These are phyloP conservation scores for Philaenus spumarius DNA, from an alignment of 1,140 invertebrate genomes.

Conservation along the genomic window DNA sequence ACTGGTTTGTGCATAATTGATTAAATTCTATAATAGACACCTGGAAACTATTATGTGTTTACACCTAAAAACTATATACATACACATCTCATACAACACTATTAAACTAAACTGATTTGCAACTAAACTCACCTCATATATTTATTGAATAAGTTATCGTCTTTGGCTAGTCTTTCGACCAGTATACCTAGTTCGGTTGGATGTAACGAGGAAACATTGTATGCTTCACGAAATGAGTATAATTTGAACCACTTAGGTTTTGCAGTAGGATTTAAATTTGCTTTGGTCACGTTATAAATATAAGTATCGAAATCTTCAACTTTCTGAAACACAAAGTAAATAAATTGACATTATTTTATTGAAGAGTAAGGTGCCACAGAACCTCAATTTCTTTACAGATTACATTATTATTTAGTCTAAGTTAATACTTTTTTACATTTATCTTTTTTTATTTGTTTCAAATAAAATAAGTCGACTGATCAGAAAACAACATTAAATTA, in stretches of 20 bases:
- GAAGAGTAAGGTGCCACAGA: neutral
- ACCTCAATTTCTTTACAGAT: neutral
- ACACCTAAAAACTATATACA: no score
- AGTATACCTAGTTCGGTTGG: slow-evolving; percentile 37
- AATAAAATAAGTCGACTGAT: neutral
- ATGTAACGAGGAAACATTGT: slow-evolving; percentile 42
- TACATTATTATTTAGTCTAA: neutral
- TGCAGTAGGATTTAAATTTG: slow-evolving; percentile 51
- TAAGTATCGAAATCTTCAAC: slow-evolving; percentile 64
- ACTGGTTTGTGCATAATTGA: no score
- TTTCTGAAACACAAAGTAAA: slow-evolving; percentile 40
- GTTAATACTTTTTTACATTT: neutral
- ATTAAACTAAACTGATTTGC: no score
- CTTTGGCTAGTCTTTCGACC: slow-evolving; percentile 31
- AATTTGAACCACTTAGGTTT: slow-evolving; percentile 56
- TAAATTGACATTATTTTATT: neutral
- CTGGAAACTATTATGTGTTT: no score
- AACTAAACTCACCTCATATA: slow-evolving; percentile 37
- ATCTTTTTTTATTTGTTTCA: neutral
- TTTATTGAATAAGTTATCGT: slow-evolving; percentile 35
- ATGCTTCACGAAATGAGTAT: slow-evolving; percentile 60
- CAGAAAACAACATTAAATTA: slow-evolving; percentile 5
- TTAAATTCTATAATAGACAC: no score
- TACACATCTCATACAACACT: no score
- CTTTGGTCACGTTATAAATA: slow-evolving; percentile 67